These are phyloP conservation scores for Chionodraco myersi DNA, from an alignment of 2,113 vertebrate genomes.

Conservation along the genomic window DNA sequence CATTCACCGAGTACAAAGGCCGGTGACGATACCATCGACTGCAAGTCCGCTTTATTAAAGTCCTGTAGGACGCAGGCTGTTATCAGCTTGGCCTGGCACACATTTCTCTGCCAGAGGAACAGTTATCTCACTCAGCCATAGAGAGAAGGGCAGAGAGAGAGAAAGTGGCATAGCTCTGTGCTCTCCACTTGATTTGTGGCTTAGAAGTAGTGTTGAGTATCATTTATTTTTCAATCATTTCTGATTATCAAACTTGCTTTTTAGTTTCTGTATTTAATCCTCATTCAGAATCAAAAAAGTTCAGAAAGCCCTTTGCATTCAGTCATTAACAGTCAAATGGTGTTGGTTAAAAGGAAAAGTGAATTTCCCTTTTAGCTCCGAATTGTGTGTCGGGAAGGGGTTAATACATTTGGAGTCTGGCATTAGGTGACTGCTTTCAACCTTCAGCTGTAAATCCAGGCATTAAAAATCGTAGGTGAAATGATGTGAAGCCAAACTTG, in stretches of 20 bases:
- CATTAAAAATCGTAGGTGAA: background rate
- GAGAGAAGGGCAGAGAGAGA: slow-evolving; percentile 28
- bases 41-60: slow-evolving; percentile 57
- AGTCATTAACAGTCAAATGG: background rate
- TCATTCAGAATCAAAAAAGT: background rate
- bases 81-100: slow-evolving; percentile 62
- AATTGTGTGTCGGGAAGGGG: background rate
- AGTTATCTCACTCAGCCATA: slow-evolving; percentile 38
- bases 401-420: background rate
- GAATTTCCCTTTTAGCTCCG: background rate
- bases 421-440: background rate
- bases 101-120: slow-evolving; percentile 43
- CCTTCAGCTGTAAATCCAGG: too few relatives aligned
- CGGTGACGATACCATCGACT: slow-evolving; percentile 47
- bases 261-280: background rate
- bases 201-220: slow-evolving; percentile 6
- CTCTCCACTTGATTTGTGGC: slow-evolving; percentile 27
- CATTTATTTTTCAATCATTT: slow-evolving; percentile 12
- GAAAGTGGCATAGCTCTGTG: slow-evolving; percentile 9
- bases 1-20: slow-evolving; percentile 45
- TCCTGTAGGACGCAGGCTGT: slow-evolving; percentile 52
- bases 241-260: background rate
- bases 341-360: slow-evolving; percentile 10
- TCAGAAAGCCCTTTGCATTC: background rate
- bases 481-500: background rate